A percentile compares a stretch with the other conserved stretches of the same genome.
Evolutionary conservation across 2,888 invertebrate genomes (phyloP).

Genomic region (Polydrusus pterygomalis): DNA sequence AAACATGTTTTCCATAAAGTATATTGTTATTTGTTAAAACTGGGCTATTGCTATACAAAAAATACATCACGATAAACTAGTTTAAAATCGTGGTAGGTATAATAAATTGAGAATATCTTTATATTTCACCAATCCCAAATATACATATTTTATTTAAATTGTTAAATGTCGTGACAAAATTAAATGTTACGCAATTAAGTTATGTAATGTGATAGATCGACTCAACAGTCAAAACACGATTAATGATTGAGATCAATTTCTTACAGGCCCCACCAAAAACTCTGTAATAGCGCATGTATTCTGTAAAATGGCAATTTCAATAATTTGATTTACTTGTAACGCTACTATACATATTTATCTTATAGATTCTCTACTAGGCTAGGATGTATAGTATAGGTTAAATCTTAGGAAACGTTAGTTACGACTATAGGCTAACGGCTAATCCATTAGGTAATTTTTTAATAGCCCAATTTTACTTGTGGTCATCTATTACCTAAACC

Average conservation of each 20-base stretch:
- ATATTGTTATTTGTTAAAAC: neutral
- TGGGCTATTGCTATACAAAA: constrained; percentile 1
- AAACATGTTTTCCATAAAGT: neutral
- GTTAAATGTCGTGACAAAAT: constrained; percentile 6
- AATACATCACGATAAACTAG: neutral
- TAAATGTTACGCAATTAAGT: neutral
- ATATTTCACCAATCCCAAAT: constrained; percentile 12
- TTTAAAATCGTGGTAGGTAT: constrained; percentile 6
- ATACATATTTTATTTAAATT: constrained; percentile 2
- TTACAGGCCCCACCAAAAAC: neutral
- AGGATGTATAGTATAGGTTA: no score
- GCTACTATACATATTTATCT: no score
- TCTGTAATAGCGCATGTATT: no score
- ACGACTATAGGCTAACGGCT: neutral
- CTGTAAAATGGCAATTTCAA: no score
- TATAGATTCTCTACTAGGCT: neutral
- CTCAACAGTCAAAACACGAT: constrained; percentile 17
- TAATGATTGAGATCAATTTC: neutral
- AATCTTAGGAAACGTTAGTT: constrained; percentile 1
- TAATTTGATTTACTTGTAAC: no score
- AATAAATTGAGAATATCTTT: constrained; percentile 13
- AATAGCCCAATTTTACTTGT: neutral
- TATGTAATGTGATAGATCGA: constrained; percentile 1
- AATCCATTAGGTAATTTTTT: constrained; percentile 6
- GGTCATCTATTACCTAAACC: constrained; percentile 20